Base-by-base conservation (phyloP, 2,888 invertebrate genomes). In the Synergus laeviventris region DNA sequence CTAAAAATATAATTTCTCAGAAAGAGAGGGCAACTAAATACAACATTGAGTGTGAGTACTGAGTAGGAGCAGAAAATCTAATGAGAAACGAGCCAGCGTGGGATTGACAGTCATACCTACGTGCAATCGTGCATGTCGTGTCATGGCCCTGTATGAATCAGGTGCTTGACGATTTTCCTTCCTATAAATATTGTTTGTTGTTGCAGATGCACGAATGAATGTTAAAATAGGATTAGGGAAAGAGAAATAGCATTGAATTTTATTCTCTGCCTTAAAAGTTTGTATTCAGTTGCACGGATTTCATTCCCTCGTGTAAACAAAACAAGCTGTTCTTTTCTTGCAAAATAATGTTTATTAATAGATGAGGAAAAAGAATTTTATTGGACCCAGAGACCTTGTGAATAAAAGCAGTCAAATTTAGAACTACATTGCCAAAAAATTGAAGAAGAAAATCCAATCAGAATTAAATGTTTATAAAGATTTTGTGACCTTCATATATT, bases 1-100 rank as follows among this genome's bases (percentile, higher is more conserved):
- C 70, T 70, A 70, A 70, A 70, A 70, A 70, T 70, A 70, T 36
- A 31, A 70, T 70, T 31, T 36, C 16, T n/a, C 11, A 70, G 70
- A 36, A 31, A 42, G 64, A 42, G 39, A 62, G 36, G n/a, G 49
- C 11, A 36, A n/a, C 31, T 70, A 18, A 49, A 49, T 45, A n/a
- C 38, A 39, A 18, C 11, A 11, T 11, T 18, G 62, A n/a, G 36
- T n/a, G 18, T n/a, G 16, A 70, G 14, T 4, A 56, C 11, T n/a
- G 16, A 70, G 14, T 4, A 56, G 12, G 45, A 45, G 31, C 24
- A 2, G n/a, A 70, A 49, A 70, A 49, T 70, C 70, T 16, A 49
- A 49, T 24, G 31, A 36, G 31, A 18, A 64, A 42, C 18, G 18
- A 64, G 18, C 5, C 21, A 56, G 39, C 38, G 64, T 64, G 21